phyloP scores from a whole-genome alignment of 2,888 invertebrate species.

The Drosophila affinis region DNA sequence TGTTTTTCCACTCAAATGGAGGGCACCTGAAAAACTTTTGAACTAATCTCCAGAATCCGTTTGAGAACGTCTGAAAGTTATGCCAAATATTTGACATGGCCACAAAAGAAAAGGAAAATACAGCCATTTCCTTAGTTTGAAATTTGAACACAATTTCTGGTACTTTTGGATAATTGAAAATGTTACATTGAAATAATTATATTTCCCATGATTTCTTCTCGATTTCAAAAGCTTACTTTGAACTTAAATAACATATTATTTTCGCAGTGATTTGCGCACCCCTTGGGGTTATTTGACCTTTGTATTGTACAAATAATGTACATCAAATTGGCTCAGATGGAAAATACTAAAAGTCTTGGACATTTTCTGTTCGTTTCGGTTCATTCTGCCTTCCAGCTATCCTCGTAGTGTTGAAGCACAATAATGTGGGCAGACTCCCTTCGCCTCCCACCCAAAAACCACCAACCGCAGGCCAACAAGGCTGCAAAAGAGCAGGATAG shows the following conservation, averaged over 20 bases:
- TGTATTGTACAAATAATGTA: not conserved
- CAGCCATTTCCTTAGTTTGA: not conserved
- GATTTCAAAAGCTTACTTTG: too few species aligned
- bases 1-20: not conserved
- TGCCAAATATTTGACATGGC: too few species aligned
- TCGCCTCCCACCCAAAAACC: not conserved
- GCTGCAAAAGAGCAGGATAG: conserved; percentile 55
- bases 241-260: not conserved
- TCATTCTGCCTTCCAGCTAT: too few species aligned
- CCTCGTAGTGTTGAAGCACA: too few species aligned
- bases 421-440: not conserved
- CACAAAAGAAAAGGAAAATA: too few species aligned
- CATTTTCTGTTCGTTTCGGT: not conserved
- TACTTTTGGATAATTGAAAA: too few species aligned
- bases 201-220: too few species aligned
- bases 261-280: not conserved
- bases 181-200: too few species aligned
- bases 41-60: too few species aligned
- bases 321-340: not conserved
- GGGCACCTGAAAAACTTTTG: not conserved
- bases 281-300: not conserved
- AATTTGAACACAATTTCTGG: not conserved
- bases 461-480: conserved; percentile 27
- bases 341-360: not conserved
- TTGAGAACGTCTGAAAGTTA: too few species aligned